Percentiles rank a stretch among this genome's conserved stretches.
These are phyloP conservation scores for Centropyge bicolor DNA, from an alignment of 2,797 vertebrate genomes.

Conservation along the genomic window DNA sequence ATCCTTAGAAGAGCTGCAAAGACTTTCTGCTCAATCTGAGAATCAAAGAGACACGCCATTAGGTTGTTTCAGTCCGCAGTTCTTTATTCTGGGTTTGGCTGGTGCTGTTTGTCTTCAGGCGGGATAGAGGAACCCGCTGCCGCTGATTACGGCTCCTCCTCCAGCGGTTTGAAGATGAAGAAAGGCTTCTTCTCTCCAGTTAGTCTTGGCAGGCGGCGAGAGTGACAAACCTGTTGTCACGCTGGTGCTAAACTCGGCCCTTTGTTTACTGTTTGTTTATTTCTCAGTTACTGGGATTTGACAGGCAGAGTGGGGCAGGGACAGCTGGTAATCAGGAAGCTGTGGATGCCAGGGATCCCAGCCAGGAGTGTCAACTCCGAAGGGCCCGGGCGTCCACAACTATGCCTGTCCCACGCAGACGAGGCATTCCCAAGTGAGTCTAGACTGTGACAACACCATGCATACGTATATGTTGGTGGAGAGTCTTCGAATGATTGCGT, in stretches of 20 bases:
- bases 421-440: conserved; percentile 48
- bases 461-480: conserved; percentile 24
- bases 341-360: conserved; percentile 68
- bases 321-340: conserved; percentile 81
- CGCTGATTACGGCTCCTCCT: conserved; percentile 67
- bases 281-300: conserved; percentile 78
- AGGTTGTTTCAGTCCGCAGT: conserved; percentile 41
- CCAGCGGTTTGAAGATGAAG: conserved; percentile 46
- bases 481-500: conserved; percentile 26
- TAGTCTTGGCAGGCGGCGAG: conserved; percentile 37
- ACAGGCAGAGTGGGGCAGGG: conserved; percentile 58
- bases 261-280: conserved; percentile 83
- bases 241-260: conserved; percentile 75
- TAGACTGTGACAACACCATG: conserved; percentile 44
- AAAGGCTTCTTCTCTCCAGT: conserved; percentile 25
- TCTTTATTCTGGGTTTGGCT: conserved; percentile 63
- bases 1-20: conserved; percentile 33
- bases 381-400: conserved; percentile 53
- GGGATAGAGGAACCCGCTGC: conserved; percentile 48
- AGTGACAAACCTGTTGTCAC: conserved; percentile 69
- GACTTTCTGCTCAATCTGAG: conserved; percentile 48
- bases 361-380: conserved; percentile 66
- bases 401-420: conserved; percentile 55
- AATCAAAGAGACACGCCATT: conserved; percentile 44
- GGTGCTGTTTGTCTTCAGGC: conserved; percentile 63